phyloP scores from a whole-genome alignment of 1,140 invertebrate genomes.

The Neomicropteryx cornuta region DNA sequence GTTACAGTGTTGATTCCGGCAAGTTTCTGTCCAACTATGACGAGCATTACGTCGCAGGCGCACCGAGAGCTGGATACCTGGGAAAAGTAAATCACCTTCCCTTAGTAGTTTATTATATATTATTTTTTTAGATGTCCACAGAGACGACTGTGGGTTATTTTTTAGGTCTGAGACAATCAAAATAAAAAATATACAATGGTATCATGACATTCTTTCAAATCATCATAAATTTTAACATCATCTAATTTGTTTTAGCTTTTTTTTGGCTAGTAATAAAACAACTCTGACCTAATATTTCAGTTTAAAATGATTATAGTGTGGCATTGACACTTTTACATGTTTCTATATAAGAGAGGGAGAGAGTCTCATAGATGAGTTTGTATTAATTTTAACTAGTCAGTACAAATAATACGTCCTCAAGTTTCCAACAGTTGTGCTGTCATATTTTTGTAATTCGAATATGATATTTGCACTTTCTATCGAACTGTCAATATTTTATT shows the following conservation, averaged over 20 bases:
- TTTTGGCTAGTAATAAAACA: too few species aligned
- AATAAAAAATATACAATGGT: not conserved
- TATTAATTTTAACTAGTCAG: too few species aligned
- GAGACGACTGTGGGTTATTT: not conserved
- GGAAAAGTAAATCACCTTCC: constrained; percentile 26
- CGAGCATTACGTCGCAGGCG: constrained; percentile 38
- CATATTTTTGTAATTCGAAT: too few species aligned
- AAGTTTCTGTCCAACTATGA: constrained; percentile 28
- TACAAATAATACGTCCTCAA: too few species aligned
- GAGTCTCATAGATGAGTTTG: too few species aligned
- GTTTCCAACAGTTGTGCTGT: too few species aligned
- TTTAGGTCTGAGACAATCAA: not conserved
- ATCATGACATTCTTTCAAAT: not conserved
- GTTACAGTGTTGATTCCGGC: constrained; percentile 48
- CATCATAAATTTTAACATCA: not conserved
- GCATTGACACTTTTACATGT: too few species aligned
- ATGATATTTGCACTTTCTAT: too few species aligned
- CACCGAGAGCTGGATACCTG: constrained; percentile 35
- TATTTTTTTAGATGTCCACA: not conserved
- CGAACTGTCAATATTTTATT: too few species aligned
- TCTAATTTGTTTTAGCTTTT: not conserved
- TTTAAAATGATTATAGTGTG: too few species aligned
- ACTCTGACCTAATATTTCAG: too few species aligned
- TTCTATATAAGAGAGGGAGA: too few species aligned
- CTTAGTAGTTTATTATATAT: not conserved